Base-by-base conservation (phyloP, 2,797 vertebrate genomes). In the Phyllotis vaccarum region DNA sequence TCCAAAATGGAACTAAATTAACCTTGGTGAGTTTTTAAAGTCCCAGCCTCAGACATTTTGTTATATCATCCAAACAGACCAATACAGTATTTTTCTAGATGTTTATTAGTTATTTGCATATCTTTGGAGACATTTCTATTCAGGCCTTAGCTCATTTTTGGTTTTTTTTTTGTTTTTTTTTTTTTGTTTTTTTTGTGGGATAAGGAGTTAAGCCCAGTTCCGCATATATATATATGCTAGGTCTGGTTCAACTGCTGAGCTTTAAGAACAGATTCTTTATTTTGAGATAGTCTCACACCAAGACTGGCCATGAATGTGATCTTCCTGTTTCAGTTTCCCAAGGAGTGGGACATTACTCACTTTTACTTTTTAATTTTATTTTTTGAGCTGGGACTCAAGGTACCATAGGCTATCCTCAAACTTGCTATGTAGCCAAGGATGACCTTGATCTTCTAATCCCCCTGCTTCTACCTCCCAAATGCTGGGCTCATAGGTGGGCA, bases 91-190 rank as follows among this genome's bases (percentile, higher is more conserved):
- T 5, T 94, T 93, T 94, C 83, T 37, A 93, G 31, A 17, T 86
- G 62, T 37, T 95, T 86, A 46, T 60, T 56, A 60, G 46, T 56
- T 56, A 93, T 56, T 58, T 96, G 11, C 76, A 24, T 68, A 60
- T 66, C 79, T 82, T 90, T 89, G n/a, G 60, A 86, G 34, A 92
- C 95, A 91, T 46, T 19, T 86, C 86, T 89, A 52, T 93, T 96
- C 0, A 92, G 79, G n/a, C 60, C 56, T 40, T 43, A 60, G 56
- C 37, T 7, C 11, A 94, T 52, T 4, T 5, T 85, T 43, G 66
- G n/a, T 46, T 1, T 16, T 94, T 24, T 91, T n/a, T n/a, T n/a
- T n/a, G n/a, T n/a, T n/a, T 46, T 1, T 16, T 94, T 24, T 91
- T n/a, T n/a, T n/a, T n/a, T n/a, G n/a, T n/a, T n/a, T n/a, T 94